These are phyloP conservation scores for Dryas iulia DNA, from an alignment of 1,140 invertebrate genomes.

Conservation along the genomic window DNA sequence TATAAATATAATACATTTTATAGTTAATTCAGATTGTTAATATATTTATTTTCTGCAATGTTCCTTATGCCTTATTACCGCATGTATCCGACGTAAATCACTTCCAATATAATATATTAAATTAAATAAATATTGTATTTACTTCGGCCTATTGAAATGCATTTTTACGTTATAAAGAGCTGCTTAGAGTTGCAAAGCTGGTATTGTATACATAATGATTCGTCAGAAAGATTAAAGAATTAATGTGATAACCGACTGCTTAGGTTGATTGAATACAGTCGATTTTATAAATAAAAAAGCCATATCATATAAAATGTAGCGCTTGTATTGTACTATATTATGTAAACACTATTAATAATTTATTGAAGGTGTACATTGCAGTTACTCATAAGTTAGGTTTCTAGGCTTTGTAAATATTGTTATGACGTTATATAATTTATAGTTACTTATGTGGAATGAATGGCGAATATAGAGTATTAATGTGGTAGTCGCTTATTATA, in stretches of 20 bases:
- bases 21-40: conserved; percentile 27
- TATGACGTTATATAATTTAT: conserved; percentile 80
- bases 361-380: conserved; percentile 77
- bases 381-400: conserved; percentile 74
- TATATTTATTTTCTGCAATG: conserved; percentile 32
- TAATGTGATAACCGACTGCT: conserved; percentile 58
- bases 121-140: background rate
- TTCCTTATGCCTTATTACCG: conserved; percentile 33
- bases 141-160: background rate
- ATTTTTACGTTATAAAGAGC: background rate
- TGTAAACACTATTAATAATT: conserved; percentile 76
- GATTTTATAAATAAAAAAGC: conserved; percentile 56
- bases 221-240: background rate
- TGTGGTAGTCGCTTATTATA: conserved; percentile 73
- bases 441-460: conserved; percentile 63
- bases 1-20: conserved; percentile 28
- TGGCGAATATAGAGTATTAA: conserved; percentile 59
- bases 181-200: background rate
- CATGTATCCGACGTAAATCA: background rate
- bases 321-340: conserved; percentile 73
- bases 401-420: conserved; percentile 81
- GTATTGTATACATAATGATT: background rate
- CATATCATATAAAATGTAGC: conserved; percentile 77
- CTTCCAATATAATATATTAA: background rate
- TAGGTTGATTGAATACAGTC: conserved; percentile 27